Base-by-base conservation (phyloP, 1,140 invertebrate species). In the Phymorhynchus buccinoides region DNA sequence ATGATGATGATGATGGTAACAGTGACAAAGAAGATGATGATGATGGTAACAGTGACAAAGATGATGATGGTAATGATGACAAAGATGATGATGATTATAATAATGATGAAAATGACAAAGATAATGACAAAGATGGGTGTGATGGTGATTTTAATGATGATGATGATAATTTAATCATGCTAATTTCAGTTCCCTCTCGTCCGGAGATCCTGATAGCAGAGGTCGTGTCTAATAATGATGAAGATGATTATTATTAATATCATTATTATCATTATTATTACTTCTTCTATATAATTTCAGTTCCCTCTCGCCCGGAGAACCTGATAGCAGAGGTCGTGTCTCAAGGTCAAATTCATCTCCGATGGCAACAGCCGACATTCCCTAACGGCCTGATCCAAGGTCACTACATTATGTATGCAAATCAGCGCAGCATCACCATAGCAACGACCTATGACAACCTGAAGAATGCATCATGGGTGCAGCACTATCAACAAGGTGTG, bases 341-440 rank as follows among this genome's bases (percentile, higher is more conserved):
- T 42, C 84, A 87, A 73, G 86, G 85, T 32, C 86, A 79, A 41
- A 85, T 89, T 6, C 62, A 84, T 48, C 80, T 89, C 35, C 62
- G 84, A 32, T 89, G 88, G 88, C 84, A 84, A 18, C 86, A 85
- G 41, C 88, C 88, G 1, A 71, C 44, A n/a, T 78, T 80, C 4
- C 86, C 87, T 14, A 89, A 89, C 77, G 88, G 88, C 68, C 83
- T 84, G 41, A 87, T 89, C 27, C 66, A 82, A 42, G 84, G 84
- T 18, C 84, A 85, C 48, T 81, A 48, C 44, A 85, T 85, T 39
- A 30, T 44, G 30, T 85, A 85, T 39, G 80, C n/a, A 18, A 75
- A 77, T 48, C 42, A 73, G 35, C 32, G 68, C 16, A 14, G n/a
- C 80, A 7, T 3, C 9, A 16, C 41, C 35, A 81, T 12, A 3